A percentile compares a stretch with the other conserved stretches of the same genome.
These are phyloP conservation scores for Pantherophis vulpinus DNA, from an alignment of 2,797 vertebrate species.

Conservation along the genomic window DNA sequence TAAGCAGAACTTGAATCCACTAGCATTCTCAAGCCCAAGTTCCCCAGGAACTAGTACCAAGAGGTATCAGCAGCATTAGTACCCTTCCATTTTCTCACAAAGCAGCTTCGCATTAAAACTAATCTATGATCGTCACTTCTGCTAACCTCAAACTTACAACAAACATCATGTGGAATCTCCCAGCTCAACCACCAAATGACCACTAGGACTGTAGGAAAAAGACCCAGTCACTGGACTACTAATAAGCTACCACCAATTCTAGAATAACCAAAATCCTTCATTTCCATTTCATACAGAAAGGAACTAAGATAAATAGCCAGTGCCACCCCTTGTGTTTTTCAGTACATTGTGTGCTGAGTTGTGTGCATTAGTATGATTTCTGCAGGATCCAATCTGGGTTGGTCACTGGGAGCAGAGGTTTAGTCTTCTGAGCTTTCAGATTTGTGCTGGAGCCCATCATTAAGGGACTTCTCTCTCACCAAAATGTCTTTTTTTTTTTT, in stretches of 20 bases:
- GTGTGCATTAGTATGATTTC: background rate
- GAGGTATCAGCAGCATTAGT: background rate
- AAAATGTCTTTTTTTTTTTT: background rate
- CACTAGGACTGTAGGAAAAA: background rate
- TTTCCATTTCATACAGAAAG: background rate
- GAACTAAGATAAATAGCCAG: background rate
- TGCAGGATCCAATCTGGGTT: background rate
- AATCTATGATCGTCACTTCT: background rate
- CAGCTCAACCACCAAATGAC: too few species aligned
- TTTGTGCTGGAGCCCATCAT: background rate
- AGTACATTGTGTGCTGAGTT: background rate
- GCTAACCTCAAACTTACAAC: background rate
- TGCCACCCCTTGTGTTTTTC: background rate
- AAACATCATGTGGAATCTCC: background rate
- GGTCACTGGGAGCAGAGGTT: background rate
- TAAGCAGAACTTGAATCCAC: background rate
- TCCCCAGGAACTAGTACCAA: background rate
- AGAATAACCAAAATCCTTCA: background rate
- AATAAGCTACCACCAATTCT: background rate
- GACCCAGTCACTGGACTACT: background rate
- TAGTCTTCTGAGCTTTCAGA: background rate
- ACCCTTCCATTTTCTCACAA: background rate
- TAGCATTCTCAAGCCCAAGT: background rate
- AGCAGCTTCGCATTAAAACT: background rate
- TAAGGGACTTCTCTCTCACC: background rate